Conservation (phyloP, 2,113 vertebrate genomes). For the Thunnus thynnus region DNA sequence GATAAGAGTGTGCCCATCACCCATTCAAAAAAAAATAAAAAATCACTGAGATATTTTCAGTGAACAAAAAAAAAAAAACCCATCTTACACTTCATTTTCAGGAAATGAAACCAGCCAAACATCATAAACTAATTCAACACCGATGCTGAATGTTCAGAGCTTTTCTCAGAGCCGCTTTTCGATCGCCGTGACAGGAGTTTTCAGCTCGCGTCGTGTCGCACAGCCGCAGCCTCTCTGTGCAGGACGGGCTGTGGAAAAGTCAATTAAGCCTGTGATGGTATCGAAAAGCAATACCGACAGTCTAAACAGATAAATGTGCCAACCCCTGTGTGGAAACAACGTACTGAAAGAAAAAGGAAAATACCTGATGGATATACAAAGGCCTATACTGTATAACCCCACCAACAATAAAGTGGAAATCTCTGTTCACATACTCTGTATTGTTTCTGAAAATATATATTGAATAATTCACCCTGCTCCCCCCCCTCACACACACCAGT, state of each 20-base stretch:
- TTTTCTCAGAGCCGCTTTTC: conserved; percentile 25
- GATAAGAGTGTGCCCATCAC: conserved; percentile 59
- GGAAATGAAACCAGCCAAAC: conserved; percentile 51
- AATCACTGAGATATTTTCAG: conserved; percentile 23
- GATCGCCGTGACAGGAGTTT: conserved; percentile 35
- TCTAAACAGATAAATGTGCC: conserved; percentile 61
- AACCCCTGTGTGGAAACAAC: conserved; percentile 54
- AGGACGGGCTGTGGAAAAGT: conserved; percentile 61
- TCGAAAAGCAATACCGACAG: conserved; percentile 62
- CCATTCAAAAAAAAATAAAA: conserved; percentile 38
- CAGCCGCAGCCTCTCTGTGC: conserved; percentile 27
- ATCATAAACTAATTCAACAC: conserved; percentile 31
- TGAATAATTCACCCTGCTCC: conserved; percentile 63
- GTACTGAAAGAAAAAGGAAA: conserved; percentile 41
- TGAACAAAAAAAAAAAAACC: neutral
- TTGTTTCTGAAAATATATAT: conserved; percentile 82
- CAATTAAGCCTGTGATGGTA: conserved; percentile 58
- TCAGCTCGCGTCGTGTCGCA: conserved; percentile 36
- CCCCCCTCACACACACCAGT: conserved; percentile 41
- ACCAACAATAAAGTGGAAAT: conserved; percentile 71
- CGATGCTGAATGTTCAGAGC: conserved; percentile 30
- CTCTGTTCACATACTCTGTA: conserved; percentile 72
- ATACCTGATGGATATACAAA: conserved; percentile 80
- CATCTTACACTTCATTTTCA: conserved; percentile 38
- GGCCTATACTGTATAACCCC: conserved; percentile 76